Evolutionary conservation across 2,113 vertebrate genomes (phyloP).

Genomic region (Phrynosoma platyrhinos): DNA sequence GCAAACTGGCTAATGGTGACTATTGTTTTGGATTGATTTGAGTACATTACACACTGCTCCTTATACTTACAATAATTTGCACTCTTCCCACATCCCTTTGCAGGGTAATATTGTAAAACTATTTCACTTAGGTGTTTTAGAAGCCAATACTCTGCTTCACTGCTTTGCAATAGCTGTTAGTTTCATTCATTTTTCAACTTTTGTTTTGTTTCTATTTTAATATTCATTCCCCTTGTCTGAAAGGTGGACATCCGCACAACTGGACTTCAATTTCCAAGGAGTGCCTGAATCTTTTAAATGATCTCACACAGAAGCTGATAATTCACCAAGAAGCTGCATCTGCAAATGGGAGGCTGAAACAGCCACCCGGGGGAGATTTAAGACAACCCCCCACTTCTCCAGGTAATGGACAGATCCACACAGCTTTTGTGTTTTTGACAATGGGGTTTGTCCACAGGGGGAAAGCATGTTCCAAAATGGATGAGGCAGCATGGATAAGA

Average conservation of each 20-base stretch:
- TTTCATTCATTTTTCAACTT: not conserved
- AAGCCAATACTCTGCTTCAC: not conserved
- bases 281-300: constrained; percentile 88
- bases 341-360: constrained; percentile 88
- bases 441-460: not conserved
- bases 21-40: not conserved
- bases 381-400: constrained; percentile 61
- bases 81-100: not conserved
- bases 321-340: constrained; percentile 89
- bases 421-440: not conserved
- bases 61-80: not conserved
- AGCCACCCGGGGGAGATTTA: constrained; percentile 74
- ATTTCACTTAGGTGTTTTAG: not conserved
- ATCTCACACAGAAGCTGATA: constrained; percentile 89
- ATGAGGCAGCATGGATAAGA: not conserved
- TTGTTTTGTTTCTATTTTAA: not conserved
- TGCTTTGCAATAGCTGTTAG: not conserved
- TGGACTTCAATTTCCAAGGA: constrained; percentile 93
- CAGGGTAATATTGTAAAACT: constrained; percentile 9
- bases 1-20: not conserved
- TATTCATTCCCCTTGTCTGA: constrained; percentile 33
- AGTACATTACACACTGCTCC: not conserved
- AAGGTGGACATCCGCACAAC: constrained; percentile 95
- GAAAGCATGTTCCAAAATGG: not conserved
- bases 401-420: constrained; percentile 61